Conservation (phyloP, 2,888 invertebrate genomes). For the Heterodera filipjevi region DNA sequence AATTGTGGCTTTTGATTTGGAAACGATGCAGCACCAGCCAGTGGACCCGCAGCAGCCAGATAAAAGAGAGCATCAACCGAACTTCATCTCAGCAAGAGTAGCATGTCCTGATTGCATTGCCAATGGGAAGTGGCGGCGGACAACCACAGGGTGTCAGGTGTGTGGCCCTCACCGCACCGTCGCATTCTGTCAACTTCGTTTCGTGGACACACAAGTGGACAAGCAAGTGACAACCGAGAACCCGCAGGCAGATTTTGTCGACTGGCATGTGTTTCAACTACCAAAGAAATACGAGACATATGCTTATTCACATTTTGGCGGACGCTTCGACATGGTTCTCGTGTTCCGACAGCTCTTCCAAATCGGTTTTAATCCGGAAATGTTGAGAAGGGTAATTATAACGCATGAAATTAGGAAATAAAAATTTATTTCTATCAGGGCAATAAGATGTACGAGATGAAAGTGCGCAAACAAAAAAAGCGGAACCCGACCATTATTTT, state of each 20-base stretch:
- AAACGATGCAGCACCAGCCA: constrained; percentile 9
- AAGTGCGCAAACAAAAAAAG: background rate
- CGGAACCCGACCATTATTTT: background rate
- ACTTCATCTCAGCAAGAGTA: constrained; percentile 20
- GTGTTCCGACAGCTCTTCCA: constrained; percentile 22
- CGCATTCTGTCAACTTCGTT: background rate
- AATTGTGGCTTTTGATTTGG: constrained; percentile 6
- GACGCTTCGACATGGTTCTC: constrained; percentile 22
- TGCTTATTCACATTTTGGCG: constrained; percentile 12
- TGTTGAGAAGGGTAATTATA: background rate
- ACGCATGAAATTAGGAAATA: background rate
- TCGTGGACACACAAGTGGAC: constrained; percentile 11
- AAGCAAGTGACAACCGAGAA: background rate
- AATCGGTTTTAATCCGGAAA: background rate
- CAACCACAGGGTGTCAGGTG: background rate
- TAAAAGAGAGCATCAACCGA: constrained; percentile 18
- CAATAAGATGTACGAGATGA: background rate
- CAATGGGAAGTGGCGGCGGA: background rate
- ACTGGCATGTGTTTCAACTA: constrained; percentile 9
- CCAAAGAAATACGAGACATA: constrained; percentile 23
- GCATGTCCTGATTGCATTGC: background rate
- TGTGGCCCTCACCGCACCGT: background rate
- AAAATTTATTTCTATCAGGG: too few relatives aligned
- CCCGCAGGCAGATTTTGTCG: constrained; percentile 24
- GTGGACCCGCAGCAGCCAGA: too few relatives aligned